Evolutionary conservation across 1,140 invertebrate genomes (phyloP).

Genomic region (Orussus abietinus): DNA sequence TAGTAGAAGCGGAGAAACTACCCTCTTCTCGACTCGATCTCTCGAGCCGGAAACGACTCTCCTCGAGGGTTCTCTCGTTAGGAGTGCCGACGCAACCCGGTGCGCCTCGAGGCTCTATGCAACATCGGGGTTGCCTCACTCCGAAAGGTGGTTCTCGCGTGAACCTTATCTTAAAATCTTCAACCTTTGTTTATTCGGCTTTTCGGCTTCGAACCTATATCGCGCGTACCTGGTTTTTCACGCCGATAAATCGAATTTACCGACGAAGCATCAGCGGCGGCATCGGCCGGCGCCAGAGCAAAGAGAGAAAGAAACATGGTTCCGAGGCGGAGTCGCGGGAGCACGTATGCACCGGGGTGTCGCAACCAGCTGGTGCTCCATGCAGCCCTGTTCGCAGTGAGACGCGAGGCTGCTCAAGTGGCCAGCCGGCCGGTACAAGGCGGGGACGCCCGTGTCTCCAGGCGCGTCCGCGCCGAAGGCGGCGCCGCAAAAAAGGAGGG

Average conservation of each 20-base stretch:
- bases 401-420: conserved; percentile 49
- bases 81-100: too few relatives aligned
- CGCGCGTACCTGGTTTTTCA: too few relatives aligned
- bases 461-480: conserved; percentile 26
- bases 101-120: conserved; percentile 32
- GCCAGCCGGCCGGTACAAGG: conserved; percentile 24
- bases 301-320: conserved; percentile 22
- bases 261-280: too few relatives aligned
- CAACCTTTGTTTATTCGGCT: too few relatives aligned
- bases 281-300: conserved; percentile 13
- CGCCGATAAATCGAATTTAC: too few relatives aligned
- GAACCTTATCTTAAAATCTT: too few relatives aligned
- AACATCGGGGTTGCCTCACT: too few relatives aligned
- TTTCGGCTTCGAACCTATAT: too few relatives aligned
- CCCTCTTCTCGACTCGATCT: too few relatives aligned
- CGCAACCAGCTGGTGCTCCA: conserved; percentile 25
- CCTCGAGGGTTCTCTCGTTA: too few relatives aligned
- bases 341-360: conserved; percentile 14
- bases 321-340: conserved; percentile 16
- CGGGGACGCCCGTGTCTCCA: conserved; percentile 29
- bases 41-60: too few relatives aligned
- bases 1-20: conserved; percentile 19
- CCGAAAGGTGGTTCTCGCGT: too few relatives aligned
- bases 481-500: conserved; percentile 40
- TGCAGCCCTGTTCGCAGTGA: conserved; percentile 46